Base-by-base conservation (phyloP, 1,140 invertebrate species). In the Tribolium castaneum region DNA sequence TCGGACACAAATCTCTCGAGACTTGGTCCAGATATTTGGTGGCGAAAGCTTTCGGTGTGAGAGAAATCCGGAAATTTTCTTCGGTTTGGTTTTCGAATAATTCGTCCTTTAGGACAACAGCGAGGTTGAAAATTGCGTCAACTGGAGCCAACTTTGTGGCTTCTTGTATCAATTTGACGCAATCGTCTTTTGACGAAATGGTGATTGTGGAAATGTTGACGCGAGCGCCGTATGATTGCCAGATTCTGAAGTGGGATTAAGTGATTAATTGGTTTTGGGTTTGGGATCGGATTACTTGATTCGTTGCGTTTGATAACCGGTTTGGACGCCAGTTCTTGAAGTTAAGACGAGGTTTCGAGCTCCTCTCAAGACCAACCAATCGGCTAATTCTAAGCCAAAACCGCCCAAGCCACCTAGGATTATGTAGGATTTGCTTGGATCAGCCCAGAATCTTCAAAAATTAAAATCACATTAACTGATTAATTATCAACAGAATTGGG, bases 371-470 rank as follows among this genome's bases (percentile, higher is more conserved):
- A 95, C 90, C 75, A 98, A 88, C 96, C 96, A 98, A 84, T 97
- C 92, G 2, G 92, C 91, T 52, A 98, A 84, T 86, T 98, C 97
- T n/a, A 99, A 88, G 39, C 96, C 97, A 86, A 99, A 97, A 1
- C 96, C 96, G 30, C 96, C 96, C 0, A 98, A 87, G 75, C 97
- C 97, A 34, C 97, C 92, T 1, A 90, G 87, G 0, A 93, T 88
- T 0, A 93, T 83, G 79, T 91, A 92, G 0, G 70, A 84, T 72
- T 91, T 89, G 16, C 89, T 90, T 0, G 91, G 66, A 51, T 83
- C 66, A 39, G 81, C 82, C 30, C 71, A 82, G 71, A 82, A 85
- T 71, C 82, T 83, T 66, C 1, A 19, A 19, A 19, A 19, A 19
- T 19, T 19, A 19, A 19, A 19, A 19, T 19, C 16, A 19, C 16